phyloP scores from a whole-genome alignment of 2,797 vertebrate genomes.

The Eptatretus atami region DNA sequence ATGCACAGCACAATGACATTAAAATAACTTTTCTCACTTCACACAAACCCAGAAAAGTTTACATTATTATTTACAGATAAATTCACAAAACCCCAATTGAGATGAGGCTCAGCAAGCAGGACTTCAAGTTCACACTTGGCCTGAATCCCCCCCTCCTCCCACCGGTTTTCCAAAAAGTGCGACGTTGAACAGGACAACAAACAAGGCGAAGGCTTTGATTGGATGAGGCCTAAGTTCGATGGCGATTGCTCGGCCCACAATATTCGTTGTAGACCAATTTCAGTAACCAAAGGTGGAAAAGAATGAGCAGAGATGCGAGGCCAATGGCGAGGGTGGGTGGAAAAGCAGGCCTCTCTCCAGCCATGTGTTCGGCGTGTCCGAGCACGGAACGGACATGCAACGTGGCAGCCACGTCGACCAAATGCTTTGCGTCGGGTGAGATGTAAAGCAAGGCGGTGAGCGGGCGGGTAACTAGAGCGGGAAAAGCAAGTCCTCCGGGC shows the following conservation, averaged over 20 bases:
- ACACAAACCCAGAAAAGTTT: too few relatives aligned
- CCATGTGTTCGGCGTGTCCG: slow-evolving; percentile 97
- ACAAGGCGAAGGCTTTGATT: too few relatives aligned
- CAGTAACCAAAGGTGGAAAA: slow-evolving; percentile 95
- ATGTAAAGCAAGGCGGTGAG: slow-evolving; percentile 77
- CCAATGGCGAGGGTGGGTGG: slow-evolving; percentile 97
- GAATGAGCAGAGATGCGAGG: slow-evolving; percentile 67
- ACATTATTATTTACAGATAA: too few relatives aligned
- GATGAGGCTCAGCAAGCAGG: too few relatives aligned
- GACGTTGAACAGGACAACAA: too few relatives aligned
- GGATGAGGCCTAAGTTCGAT: too few relatives aligned
- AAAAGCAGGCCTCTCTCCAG: slow-evolving; percentile 15
- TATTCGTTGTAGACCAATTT: slow-evolving; percentile 98
- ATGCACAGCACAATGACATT: too few relatives aligned
- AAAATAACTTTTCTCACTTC: too few relatives aligned
- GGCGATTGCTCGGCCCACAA: slow-evolving; percentile 19
- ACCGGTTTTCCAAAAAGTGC: too few relatives aligned
- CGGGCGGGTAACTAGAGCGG: slow-evolving; percentile 74
- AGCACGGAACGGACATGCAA: slow-evolving; percentile 76
- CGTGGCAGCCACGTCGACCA: slow-evolving; percentile 69
- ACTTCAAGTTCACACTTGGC: too few relatives aligned
- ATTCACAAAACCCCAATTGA: too few relatives aligned
- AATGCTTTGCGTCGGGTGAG: slow-evolving; percentile 53
- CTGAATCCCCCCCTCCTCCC: too few relatives aligned
- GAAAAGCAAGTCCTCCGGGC: slow-evolving; percentile 44